Percentiles rank a stretch among this genome's conserved stretches.
Conservation (phyloP, 2,113 vertebrate genomes). For the Heliornis fulica region DNA sequence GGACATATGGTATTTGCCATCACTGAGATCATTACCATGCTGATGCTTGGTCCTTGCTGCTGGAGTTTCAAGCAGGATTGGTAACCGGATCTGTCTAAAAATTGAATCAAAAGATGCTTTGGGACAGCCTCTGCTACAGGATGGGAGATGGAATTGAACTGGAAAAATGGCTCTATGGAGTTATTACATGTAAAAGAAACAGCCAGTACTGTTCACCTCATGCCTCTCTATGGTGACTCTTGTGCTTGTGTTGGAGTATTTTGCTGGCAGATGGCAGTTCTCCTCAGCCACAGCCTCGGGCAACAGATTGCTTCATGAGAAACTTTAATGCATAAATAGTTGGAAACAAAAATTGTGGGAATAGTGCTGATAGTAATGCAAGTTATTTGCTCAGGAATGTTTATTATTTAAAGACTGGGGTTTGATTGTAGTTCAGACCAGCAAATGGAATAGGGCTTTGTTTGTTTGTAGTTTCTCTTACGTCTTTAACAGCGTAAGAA, state of each 20-base stretch:
- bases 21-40: neutral
- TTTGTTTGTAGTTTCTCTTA: neutral
- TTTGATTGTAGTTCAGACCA: neutral
- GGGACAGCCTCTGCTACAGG: neutral
- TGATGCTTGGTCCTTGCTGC: neutral
- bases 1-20: neutral
- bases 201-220: neutral
- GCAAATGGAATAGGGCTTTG: neutral
- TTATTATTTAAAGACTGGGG: neutral
- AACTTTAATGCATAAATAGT: neutral
- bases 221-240: neutral
- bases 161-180: neutral
- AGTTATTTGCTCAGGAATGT: neutral
- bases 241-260: accelerated
- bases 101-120: neutral
- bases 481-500: neutral
- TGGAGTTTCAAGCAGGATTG: neutral
- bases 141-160: neutral
- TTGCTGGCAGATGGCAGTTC: neutral
- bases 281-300: neutral
- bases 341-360: slow-evolving; percentile 16
- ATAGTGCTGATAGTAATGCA: neutral
- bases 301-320: neutral
- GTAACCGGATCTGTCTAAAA: neutral
- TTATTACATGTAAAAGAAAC: neutral